Evolutionary conservation across 1,140 invertebrate genomes (phyloP).

Genomic region (Bombus huntii): DNA sequence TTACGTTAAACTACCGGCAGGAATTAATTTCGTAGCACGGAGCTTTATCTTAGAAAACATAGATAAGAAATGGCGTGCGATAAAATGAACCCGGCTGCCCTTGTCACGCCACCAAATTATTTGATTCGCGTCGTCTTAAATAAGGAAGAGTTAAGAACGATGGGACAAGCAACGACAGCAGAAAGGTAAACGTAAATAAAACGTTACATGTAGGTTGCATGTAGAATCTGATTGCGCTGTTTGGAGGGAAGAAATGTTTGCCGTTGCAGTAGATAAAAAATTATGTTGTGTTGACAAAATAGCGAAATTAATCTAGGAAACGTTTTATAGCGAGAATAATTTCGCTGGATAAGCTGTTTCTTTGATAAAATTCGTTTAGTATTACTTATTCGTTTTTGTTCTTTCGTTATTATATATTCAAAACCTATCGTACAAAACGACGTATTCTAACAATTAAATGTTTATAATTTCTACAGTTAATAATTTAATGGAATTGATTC

Average conservation of each 20-base stretch:
- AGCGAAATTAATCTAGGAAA: not conserved
- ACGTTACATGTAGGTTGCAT: not conserved
- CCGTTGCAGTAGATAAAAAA: not conserved
- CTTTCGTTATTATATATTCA: not conserved
- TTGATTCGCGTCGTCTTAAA: constrained; percentile 28
- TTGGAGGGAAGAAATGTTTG: not conserved
- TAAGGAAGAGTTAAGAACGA: not conserved
- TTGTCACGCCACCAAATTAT: not conserved
- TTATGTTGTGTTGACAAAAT: not conserved
- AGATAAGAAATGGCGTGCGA: constrained; percentile 30
- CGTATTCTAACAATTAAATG: not conserved
- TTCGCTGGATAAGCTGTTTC: not conserved
- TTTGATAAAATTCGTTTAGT: not conserved
- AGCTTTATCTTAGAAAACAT: constrained; percentile 29
- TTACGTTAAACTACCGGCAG: constrained; percentile 41
- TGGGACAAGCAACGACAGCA: not conserved
- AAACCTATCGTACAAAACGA: not conserved
- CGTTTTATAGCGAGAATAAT: not conserved
- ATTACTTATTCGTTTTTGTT: not conserved
- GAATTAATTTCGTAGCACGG: constrained; percentile 34
- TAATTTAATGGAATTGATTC: not conserved
- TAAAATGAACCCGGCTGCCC: not conserved
- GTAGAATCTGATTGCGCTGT: not conserved
- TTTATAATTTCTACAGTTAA: not conserved
- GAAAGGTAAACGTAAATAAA: not conserved